Conservation (phyloP, 2,113 vertebrate genomes). For the Esox niger region DNA sequence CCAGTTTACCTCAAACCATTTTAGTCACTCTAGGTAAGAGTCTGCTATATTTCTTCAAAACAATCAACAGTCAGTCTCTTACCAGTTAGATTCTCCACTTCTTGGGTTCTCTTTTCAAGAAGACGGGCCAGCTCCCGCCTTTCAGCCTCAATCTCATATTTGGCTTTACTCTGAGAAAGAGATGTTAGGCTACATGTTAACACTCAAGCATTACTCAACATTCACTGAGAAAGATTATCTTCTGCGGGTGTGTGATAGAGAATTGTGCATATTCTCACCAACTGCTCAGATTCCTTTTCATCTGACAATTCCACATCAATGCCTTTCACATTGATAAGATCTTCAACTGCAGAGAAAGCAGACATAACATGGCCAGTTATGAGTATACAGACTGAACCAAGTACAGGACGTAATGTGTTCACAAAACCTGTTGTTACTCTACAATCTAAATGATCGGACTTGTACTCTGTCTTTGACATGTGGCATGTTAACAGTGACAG, state of each 20-base stretch:
- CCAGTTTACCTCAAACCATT: too few species aligned
- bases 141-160: conserved; percentile 93
- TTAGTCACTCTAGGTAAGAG: too few species aligned
- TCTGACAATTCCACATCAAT: conserved; percentile 79
- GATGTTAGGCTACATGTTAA: conserved; percentile 24
- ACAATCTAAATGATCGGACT: not conserved
- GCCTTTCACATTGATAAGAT: conserved; percentile 80
- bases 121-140: conserved; percentile 87
- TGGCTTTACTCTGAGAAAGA: conserved; percentile 71
- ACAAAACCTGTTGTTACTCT: too few species aligned
- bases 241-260: not conserved
- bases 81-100: conserved; percentile 90
- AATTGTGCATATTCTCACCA: conserved; percentile 69
- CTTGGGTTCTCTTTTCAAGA: conserved; percentile 87
- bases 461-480: not conserved
- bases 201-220: conserved; percentile 1
- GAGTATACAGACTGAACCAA: too few species aligned
- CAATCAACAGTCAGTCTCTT: conserved; percentile 19
- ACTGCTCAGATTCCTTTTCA: conserved; percentile 74
- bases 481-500: not conserved
- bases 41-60: too few species aligned
- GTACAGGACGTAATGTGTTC: too few species aligned
- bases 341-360: conserved; percentile 71
- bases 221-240: too few species aligned
- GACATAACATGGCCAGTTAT: too few species aligned